These are phyloP conservation scores for Cephalotes varians DNA, from an alignment of 2,888 invertebrate species.

Conservation along the genomic window DNA sequence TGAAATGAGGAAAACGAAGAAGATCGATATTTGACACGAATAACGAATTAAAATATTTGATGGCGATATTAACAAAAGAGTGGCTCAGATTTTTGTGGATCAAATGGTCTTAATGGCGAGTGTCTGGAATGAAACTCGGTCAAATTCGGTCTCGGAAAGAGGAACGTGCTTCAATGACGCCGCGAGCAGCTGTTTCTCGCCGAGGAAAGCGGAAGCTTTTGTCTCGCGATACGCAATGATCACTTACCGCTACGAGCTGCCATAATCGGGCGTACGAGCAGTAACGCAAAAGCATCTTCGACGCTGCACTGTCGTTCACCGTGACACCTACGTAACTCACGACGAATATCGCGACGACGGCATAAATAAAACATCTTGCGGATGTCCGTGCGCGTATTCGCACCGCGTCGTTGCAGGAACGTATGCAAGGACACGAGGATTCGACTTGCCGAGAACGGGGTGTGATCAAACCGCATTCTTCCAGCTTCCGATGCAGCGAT, in stretches of 20 bases:
- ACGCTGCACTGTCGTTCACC: constrained; percentile 39
- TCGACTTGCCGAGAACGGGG: neutral
- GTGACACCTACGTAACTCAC: constrained; percentile 35
- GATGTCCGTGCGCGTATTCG: constrained; percentile 65
- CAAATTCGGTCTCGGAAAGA: neutral
- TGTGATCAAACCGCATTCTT: neutral
- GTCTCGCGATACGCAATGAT: neutral
- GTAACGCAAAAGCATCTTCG: neutral
- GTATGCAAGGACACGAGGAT: constrained; percentile 37
- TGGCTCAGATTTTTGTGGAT: neutral
- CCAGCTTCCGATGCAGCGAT: neutral
- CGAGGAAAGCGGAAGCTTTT: neutral
- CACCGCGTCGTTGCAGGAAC: constrained; percentile 65
- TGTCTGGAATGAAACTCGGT: neutral
- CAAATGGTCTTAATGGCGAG: neutral
- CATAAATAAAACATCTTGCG: constrained; percentile 71
- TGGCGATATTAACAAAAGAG: neutral
- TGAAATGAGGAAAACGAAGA: neutral
- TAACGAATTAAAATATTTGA: neutral
- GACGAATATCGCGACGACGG: constrained; percentile 54
- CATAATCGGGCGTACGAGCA: constrained; percentile 46
- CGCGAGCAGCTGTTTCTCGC: neutral
- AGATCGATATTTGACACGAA: neutral
- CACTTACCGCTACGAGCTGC: constrained; percentile 37
- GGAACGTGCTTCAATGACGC: neutral